A percentile compares a stretch with the other conserved stretches of the same genome.
These are phyloP conservation scores for Echinarachnius parma DNA, from an alignment of 53 echinoderm and acorn worm species.

Conservation along the genomic window DNA sequence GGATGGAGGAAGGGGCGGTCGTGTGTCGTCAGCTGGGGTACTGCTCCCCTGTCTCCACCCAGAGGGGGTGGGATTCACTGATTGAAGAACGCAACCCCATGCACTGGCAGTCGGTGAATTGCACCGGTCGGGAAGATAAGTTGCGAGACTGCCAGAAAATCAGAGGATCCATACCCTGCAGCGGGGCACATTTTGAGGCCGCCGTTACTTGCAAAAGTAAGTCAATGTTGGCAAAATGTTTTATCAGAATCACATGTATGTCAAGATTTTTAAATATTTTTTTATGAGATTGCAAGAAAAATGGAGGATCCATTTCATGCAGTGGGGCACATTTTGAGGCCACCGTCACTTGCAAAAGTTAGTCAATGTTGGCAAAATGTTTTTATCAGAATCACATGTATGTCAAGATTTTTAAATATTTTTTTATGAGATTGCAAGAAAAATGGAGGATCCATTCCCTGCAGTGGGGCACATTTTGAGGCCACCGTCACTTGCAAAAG, in stretches of 20 bases:
- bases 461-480: slow-evolving; percentile 69
- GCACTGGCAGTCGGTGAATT: slow-evolving; percentile 83
- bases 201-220: slow-evolving; percentile 75
- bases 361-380: too few species aligned
- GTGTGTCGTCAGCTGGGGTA: slow-evolving; percentile 78
- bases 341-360: too few species aligned
- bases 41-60: slow-evolving; percentile 26
- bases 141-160: slow-evolving; percentile 64
- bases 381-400: too few species aligned
- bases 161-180: slow-evolving; percentile 55
- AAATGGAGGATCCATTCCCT: slow-evolving; percentile 46
- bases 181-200: slow-evolving; percentile 69
- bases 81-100: slow-evolving; percentile 34
- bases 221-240: too few species aligned
- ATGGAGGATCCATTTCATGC: too few species aligned
- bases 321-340: too few species aligned
- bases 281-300: too few species aligned
- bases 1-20: slow-evolving; percentile 56
- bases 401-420: too few species aligned
- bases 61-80: slow-evolving; percentile 37
- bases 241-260: too few species aligned
- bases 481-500: slow-evolving; percentile 73
- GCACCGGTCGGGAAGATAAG: slow-evolving; percentile 57
- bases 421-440: slow-evolving; percentile 72
- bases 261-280: too few species aligned